Base-by-base conservation (phyloP, 1,140 invertebrate genomes). In the Megalonaias nervosa region DNA sequence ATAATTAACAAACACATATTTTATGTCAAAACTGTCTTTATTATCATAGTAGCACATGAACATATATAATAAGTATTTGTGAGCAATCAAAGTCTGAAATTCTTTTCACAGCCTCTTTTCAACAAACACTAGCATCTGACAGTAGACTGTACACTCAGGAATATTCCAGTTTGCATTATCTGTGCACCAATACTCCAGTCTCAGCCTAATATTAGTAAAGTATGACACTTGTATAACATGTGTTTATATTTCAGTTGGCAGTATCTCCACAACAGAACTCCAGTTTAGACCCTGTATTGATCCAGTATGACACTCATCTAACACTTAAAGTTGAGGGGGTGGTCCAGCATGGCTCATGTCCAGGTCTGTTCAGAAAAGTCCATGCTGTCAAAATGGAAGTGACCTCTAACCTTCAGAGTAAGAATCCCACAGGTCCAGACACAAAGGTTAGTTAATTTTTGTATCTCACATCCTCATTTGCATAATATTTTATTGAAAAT, bases 251-350 rank as follows among this genome's bases (percentile, higher is more conserved):
- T 74, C 67, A 75, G 56, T 80, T 98, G 66, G 95, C 95, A 2
- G 93, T 98, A 14, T 95, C 94, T 56, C 96, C 96, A 0, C 95
- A 96, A 88, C 95, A 96, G 0, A 91, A 95, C 80, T 93, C 94
- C 56, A 91, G 93, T 31, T 94, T 94, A 1, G 95, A 97, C 83
- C 94, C 94, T 0, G 94, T 97, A 13, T 93, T 93, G 56, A 93
- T 96, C 6, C 94, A 94, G 57, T 93, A 93, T 48, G 95, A 95
- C 61, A 95, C 94, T 69, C 94, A 96, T 75, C 91, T 97, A 23
- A 95, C 95, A 2, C 92, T 97, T 1, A 96, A 96, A 91, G 95
- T 97, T 1, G 96, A 97, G 90, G 96, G 96, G 14, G 95, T 97
- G 16, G 93, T 97, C 69, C 93, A 95, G 85, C 95, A 96, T 80